A percentile compares a stretch with the other conserved stretches of the same genome.
Conservation (phyloP, 2,888 invertebrate species). For the Pristionchus mayeri region DNA sequence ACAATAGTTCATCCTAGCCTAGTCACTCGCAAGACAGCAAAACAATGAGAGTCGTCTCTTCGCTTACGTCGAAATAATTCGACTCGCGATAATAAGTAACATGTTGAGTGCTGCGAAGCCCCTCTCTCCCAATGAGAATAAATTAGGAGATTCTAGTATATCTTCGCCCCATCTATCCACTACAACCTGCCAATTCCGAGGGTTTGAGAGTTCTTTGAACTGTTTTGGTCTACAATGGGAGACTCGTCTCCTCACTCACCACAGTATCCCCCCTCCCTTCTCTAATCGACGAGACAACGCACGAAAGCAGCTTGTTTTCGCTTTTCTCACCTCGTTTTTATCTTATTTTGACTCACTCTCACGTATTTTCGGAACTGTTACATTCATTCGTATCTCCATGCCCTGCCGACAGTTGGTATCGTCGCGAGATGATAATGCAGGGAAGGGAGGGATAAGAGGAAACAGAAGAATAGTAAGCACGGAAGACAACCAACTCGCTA, state of each 20-base stretch:
- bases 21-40: neutral
- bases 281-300: neutral
- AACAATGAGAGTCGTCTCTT: neutral
- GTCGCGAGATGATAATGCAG: neutral
- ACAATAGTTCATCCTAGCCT: neutral
- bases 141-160: no score
- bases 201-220: neutral
- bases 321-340: neutral
- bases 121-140: no score
- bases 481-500: no score
- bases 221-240: conserved; percentile 1
- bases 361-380: neutral
- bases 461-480: no score
- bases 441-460: neutral
- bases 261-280: neutral
- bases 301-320: neutral
- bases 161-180: neutral
- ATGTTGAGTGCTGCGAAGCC: no score
- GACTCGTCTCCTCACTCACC: neutral
- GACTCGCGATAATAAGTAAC: no score
- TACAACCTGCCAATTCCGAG: neutral
- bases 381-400: neutral
- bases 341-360: neutral
- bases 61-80: neutral
- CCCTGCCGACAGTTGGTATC: neutral